These are phyloP conservation scores for Platichthys flesus DNA, from an alignment of 2,113 vertebrate species.

Conservation along the genomic window DNA sequence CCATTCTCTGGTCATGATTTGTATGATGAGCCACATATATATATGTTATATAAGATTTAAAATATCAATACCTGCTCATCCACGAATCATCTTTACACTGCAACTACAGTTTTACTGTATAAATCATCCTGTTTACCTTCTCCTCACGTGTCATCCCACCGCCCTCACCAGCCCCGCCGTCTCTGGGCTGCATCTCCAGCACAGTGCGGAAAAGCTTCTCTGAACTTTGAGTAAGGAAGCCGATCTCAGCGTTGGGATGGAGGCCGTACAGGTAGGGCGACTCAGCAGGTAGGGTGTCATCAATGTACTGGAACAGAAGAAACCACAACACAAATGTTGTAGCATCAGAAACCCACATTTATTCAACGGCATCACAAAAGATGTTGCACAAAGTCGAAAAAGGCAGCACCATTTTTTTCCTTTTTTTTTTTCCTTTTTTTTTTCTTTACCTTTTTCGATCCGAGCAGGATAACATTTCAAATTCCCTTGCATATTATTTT, in stretches of 20 bases:
- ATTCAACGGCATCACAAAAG: too few species aligned
- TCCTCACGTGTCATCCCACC: slow-evolving; percentile 82
- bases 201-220: slow-evolving; percentile 90
- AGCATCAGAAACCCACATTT: too few species aligned
- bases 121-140: slow-evolving; percentile 80
- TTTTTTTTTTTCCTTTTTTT: too few species aligned
- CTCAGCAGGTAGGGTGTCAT: slow-evolving; percentile 87
- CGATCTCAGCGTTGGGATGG: slow-evolving; percentile 96
- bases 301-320: slow-evolving; percentile 87
- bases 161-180: slow-evolving; percentile 78
- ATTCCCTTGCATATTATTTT: not conserved
- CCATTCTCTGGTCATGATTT: not conserved
- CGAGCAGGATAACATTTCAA: not conserved
- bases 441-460: too few species aligned
- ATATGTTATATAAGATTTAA: too few species aligned
- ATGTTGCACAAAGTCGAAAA: too few species aligned
- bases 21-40: not conserved
- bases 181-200: slow-evolving; percentile 92
- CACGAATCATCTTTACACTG: too few species aligned
- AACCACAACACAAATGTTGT: not conserved
- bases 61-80: too few species aligned
- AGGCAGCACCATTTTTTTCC: too few species aligned
- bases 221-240: slow-evolving; percentile 91
- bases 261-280: slow-evolving; percentile 94
- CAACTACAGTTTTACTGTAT: not conserved